Percentiles rank a stretch among this genome's conserved stretches.
Conservation (phyloP, 92 coral and sea anemone genomes). For the Pocillopora grandis region DNA sequence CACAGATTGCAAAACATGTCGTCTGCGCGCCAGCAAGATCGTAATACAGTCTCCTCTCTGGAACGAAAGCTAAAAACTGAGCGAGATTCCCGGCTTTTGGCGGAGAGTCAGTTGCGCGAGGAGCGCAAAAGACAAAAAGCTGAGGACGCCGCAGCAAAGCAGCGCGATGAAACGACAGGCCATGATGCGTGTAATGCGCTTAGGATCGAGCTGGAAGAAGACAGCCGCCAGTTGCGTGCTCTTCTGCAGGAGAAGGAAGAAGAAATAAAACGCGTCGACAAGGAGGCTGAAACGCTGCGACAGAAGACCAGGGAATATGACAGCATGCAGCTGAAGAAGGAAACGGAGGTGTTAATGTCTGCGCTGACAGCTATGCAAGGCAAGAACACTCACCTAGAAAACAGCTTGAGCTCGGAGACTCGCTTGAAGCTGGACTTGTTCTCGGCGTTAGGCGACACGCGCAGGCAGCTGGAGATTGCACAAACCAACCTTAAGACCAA, state of each 20-base stretch:
- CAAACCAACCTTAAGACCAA: slow-evolving; percentile 79
- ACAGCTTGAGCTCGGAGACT: slow-evolving; percentile 96
- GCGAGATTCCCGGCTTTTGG: slow-evolving; percentile 90
- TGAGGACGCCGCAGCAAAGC: slow-evolving; percentile 84
- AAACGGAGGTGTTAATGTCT: slow-evolving; percentile 93
- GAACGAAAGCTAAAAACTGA: slow-evolving; percentile 97
- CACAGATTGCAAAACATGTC: slow-evolving; percentile 78
- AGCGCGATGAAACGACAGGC: slow-evolving; percentile 84
- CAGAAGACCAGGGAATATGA: slow-evolving; percentile 85
- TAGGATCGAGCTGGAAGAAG: slow-evolving; percentile 91
- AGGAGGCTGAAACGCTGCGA: slow-evolving; percentile 76
- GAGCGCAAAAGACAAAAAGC: slow-evolving; percentile 94
- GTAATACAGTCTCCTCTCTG: slow-evolving; percentile 79
- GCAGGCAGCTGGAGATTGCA: slow-evolving; percentile 92
- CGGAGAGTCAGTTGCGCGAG: slow-evolving; percentile 94
- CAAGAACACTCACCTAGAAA: slow-evolving; percentile 96
- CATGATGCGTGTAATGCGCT: slow-evolving; percentile 94
- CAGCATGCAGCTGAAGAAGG: slow-evolving; percentile 91
- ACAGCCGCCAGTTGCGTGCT: slow-evolving; percentile 79
- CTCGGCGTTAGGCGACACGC: slow-evolving; percentile 96
- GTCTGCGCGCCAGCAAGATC: slow-evolving; percentile 91
- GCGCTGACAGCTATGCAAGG: slow-evolving; percentile 97
- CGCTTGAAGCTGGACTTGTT: slow-evolving; percentile 94
- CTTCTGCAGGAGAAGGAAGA: slow-evolving; percentile 86
- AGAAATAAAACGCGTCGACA: slow-evolving; percentile 71